These are phyloP conservation scores for Arctopsyche grandis DNA, from an alignment of 1,140 invertebrate genomes.

Conservation along the genomic window DNA sequence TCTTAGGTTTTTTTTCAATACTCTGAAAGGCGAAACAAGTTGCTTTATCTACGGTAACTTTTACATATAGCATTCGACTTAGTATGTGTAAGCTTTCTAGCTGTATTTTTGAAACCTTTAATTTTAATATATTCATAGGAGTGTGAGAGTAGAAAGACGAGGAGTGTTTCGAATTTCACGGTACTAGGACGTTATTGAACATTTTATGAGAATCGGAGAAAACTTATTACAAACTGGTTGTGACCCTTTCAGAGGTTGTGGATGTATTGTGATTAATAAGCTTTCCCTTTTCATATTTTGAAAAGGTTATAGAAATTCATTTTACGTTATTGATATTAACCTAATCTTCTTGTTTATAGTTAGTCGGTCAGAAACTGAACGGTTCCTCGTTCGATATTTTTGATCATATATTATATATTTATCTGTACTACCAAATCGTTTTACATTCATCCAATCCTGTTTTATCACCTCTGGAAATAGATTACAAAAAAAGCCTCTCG, in stretches of 20 bases:
- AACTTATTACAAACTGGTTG: background rate
- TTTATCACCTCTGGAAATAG: no score
- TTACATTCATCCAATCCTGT: no score
- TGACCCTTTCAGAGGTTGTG: background rate
- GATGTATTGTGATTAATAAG: background rate
- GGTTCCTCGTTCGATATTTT: no score
- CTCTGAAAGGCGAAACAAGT: constrained; percentile 1
- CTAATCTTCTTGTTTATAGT: no score
- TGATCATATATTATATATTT: no score
- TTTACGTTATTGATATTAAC: no score
- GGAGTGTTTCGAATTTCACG: background rate
- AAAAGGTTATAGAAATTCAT: background rate
- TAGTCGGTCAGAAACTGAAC: no score
- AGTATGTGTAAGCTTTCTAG: constrained; percentile 13
- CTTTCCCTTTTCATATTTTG: constrained; percentile 12
- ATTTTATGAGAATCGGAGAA: background rate
- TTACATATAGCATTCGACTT: background rate
- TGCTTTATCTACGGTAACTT: background rate
- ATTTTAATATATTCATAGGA: background rate
- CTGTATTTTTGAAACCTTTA: constrained; percentile 15
- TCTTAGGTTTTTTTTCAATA: background rate
- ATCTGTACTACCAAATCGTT: no score
- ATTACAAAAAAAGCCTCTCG: no score
- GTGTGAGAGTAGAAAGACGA: background rate
- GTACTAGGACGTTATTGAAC: background rate